Evolutionary conservation across 1,140 invertebrate species (phyloP).

Genomic region (Bombus ignitus): DNA sequence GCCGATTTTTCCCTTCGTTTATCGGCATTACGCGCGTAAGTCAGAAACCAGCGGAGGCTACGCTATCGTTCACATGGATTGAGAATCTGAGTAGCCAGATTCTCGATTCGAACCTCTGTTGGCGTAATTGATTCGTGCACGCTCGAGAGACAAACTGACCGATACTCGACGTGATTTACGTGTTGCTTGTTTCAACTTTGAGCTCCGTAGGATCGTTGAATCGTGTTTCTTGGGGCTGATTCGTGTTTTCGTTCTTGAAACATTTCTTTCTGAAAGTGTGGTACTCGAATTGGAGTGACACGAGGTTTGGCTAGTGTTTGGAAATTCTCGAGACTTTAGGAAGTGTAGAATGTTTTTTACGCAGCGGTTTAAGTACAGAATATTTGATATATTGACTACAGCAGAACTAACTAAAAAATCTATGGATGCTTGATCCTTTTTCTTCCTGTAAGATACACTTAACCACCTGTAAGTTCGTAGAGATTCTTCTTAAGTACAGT

Average conservation of each 20-base stretch:
- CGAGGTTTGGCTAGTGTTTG: too few species aligned
- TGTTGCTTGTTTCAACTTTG: not conserved
- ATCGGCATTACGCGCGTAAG: slow-evolving; percentile 41
- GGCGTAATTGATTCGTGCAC: not conserved
- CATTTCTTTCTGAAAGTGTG: not conserved
- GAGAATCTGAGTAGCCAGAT: not conserved
- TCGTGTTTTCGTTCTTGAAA: not conserved
- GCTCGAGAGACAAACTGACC: not conserved
- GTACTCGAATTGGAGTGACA: accelerated
- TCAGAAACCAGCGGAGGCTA: slow-evolving; percentile 17
- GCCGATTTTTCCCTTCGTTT: slow-evolving; percentile 26
- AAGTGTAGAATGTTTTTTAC: not conserved
- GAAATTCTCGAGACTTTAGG: accelerated
- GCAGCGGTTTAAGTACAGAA: too few species aligned
- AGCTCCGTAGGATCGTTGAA: not conserved
- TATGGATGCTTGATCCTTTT: not conserved
- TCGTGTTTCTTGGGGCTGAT: not conserved
- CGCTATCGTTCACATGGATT: not conserved
- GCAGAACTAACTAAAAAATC: too few species aligned
- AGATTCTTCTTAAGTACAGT: too few species aligned
- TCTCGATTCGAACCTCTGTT: not conserved
- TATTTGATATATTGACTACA: too few species aligned
- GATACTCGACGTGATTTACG: not conserved
- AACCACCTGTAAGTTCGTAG: not conserved
- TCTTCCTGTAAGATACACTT: not conserved